These are phyloP conservation scores for Rotaria macrura DNA, from an alignment of 2,888 invertebrate species.

Conservation along the genomic window DNA sequence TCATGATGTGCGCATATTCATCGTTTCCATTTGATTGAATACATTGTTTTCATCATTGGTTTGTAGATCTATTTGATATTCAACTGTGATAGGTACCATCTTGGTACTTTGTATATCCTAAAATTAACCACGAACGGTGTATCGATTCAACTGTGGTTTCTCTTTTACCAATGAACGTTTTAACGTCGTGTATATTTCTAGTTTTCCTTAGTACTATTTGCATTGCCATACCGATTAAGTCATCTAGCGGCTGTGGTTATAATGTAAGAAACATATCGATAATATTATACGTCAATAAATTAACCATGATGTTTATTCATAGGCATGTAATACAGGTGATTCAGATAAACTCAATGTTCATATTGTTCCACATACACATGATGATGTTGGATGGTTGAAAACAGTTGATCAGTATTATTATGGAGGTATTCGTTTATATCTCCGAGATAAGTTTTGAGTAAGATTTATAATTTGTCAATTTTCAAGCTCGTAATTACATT, in stretches of 20 bases:
- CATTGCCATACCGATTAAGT: neutral
- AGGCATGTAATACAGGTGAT: constrained; percentile 29
- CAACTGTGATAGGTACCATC: neutral
- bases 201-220: neutral
- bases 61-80: neutral
- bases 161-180: neutral
- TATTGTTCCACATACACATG: constrained; percentile 72
- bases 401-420: constrained; percentile 86
- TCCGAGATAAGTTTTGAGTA: neutral
- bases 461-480: neutral
- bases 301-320: neutral
- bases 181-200: neutral
- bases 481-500: constrained; percentile 38
- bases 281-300: neutral
- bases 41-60: no score
- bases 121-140: neutral
- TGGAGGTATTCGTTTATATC: constrained; percentile 42
- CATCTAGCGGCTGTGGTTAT: constrained; percentile 9
- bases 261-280: neutral
- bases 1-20: neutral
- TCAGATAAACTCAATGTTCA: constrained; percentile 65
- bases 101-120: neutral
- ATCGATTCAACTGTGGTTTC: neutral
- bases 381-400: constrained; percentile 87
- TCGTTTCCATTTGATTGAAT: neutral